A percentile compares a stretch with the other conserved stretches of the same genome.
Conservation (phyloP, 2,113 vertebrate species). For the Sterna hirundo region DNA sequence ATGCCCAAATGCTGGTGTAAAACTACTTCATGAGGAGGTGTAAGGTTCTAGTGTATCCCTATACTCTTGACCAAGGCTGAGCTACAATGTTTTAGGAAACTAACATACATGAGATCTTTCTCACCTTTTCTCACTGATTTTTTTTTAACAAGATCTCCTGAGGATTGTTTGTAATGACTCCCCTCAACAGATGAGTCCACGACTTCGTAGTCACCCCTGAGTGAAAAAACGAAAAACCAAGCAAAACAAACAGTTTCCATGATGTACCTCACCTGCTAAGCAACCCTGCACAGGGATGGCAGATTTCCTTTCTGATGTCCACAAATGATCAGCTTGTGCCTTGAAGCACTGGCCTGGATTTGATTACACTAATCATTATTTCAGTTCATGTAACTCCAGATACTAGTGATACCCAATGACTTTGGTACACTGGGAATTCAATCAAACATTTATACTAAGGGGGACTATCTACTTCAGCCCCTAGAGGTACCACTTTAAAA, state of each 20-base stretch:
- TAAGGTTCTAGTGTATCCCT: neutral
- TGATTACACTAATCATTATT: slow-evolving; percentile 37
- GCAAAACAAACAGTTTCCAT: neutral
- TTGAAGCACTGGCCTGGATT: slow-evolving; percentile 29
- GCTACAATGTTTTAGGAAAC: neutral
- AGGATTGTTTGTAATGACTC: neutral
- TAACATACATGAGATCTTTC: neutral
- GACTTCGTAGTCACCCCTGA: neutral
- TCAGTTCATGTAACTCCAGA: slow-evolving; percentile 51
- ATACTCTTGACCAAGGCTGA: neutral
- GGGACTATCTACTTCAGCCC: slow-evolving; percentile 66
- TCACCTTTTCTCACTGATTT: neutral
- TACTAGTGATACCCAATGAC: slow-evolving; percentile 47
- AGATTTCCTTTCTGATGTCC: slow-evolving; percentile 11
- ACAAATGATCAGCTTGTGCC: slow-evolving; percentile 17
- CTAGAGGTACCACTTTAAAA: slow-evolving; percentile 60
- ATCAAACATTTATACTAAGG: slow-evolving; percentile 61
- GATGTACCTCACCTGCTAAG: neutral
- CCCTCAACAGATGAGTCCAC: neutral
- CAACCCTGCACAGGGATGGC: neutral
- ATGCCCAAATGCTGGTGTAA: neutral
- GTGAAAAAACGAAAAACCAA: neutral
- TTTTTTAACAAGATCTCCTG: rapidly evolving
- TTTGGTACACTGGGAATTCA: slow-evolving; percentile 63
- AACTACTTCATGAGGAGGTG: neutral